Evolutionary conservation across 2,797 vertebrate species (phyloP), one percentile per base, ranked within the genome.

Genomic region (Antrozous pallidus): DNA sequence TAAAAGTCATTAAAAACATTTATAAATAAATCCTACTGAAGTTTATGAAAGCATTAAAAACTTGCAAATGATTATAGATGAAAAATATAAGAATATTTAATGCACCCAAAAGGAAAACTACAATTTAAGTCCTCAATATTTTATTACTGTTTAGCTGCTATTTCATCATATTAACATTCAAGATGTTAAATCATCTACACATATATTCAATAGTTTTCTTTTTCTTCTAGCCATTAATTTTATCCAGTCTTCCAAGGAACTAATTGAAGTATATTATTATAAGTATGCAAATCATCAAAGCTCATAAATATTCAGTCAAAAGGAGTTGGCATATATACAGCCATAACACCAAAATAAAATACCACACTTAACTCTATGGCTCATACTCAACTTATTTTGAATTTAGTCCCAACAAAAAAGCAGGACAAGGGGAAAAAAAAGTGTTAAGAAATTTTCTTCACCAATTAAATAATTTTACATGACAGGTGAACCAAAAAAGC

Each of bases 401-500:
- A 97, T 93, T 95, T 93, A 96, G 88, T 96, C 92, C 96, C 96
- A 97, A 97, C 90, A 96, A 97, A 95, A 97, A 97, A 97, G 93
- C 95, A 97, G 95, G 96, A 97, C 97, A 97, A 93, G 94, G 73
- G 69, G 73, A 96, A 96, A 93, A 93, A 97, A 96, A 97, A 96
- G 82, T 96, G 96, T 95, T 97, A 97, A 96, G 79, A 96, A 97
- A 97, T 97, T 93, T 93, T 96, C 91, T 86, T 96, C 90, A 95
- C 93, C 92, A 96, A 97, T 96, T 97, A 97, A 97, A 95, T 97
- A 97, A 96, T 97, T 97, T 97, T 95, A 82, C 92, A 97, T 97
- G 96, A 97, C 97, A 97, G 97, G 96, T 97, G 96, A 97, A 97
- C 88, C 94, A 95, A 94, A 96, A 96, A 96, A 95, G 96, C 96